Base-by-base conservation (phyloP, 2,113 vertebrate species). In the Embiotoca jacksoni region DNA sequence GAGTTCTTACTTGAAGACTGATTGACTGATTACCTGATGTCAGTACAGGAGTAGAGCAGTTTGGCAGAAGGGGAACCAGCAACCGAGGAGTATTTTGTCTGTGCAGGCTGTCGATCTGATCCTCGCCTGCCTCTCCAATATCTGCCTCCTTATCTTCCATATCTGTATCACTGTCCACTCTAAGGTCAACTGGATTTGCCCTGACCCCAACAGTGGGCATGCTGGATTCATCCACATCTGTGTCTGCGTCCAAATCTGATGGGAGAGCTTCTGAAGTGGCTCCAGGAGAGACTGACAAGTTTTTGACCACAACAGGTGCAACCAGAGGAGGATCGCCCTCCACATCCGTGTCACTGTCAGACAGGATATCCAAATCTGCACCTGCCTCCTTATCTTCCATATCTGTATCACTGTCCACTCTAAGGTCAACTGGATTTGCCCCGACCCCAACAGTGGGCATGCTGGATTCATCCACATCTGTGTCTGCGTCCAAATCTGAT, bases 41-140 rank as follows among this genome's bases (percentile, higher is more conserved):
- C 1, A 65, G 78, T n/a, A 77, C 49, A 37, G 94, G 93, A 41
- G 92, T 93, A 8, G 93, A 94, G 53, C 89, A 93, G 16, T 89
- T 90, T 33, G 82, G 84, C 7, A 63, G 47, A 15, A 4, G 41
- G 0, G 78, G 57, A 61, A 31, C 41, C 58, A 53, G 46, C 7
- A 83, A 11, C 49, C 30, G 33, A 3, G 36, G 31, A 10, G 67
- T 39, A 11, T 75, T 65, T 59, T 80, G 75, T 60, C 72, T 64
- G 6, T n/a, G n/a, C 33, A 83, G 62, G 50, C 1, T 9, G 0
- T 72, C 76, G 2, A 74, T 75, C 58, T 75, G 82, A 60, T 60
- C 55, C n/a, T 67, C 68, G 10, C 33, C 75, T 7, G 53, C 54
- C n/a, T 41, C 44, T 35, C 6, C 65, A 50, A 50, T 14, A 54